Percentiles rank a stretch among this genome's conserved stretches.
Evolutionary conservation across 2,888 invertebrate species (phyloP).

Genomic region (Antheraea assamensis): DNA sequence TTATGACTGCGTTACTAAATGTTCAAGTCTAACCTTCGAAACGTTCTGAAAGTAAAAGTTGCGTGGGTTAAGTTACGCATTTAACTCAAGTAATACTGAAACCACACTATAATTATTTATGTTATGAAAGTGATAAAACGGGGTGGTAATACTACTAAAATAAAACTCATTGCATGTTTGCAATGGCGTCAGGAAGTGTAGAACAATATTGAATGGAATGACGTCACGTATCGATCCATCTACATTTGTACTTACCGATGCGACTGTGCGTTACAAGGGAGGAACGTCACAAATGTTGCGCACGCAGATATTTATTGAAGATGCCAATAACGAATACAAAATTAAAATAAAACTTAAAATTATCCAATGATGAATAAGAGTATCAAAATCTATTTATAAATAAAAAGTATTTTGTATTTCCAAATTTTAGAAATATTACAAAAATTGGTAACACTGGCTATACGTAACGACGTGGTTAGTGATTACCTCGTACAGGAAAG

Average conservation of each 20-base stretch:
- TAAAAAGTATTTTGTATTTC: background rate
- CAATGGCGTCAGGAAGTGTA: constrained; percentile 26
- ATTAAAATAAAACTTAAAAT: background rate
- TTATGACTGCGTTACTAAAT: background rate
- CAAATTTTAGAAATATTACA: constrained; percentile 17
- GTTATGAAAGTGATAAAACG: background rate
- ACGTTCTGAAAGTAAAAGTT: constrained; percentile 4
- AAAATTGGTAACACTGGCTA: constrained; percentile 45
- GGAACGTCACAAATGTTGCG: constrained; percentile 48
- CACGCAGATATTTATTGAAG: constrained; percentile 40
- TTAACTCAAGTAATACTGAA: background rate
- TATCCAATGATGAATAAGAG: background rate
- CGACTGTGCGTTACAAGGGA: constrained; percentile 50
- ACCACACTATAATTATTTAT: background rate
- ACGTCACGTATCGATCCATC: constrained; percentile 74
- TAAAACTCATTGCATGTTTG: background rate
- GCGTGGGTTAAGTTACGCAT: background rate
- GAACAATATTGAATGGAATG: constrained; percentile 63
- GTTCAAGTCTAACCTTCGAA: background rate
- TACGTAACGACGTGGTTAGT: constrained; percentile 59
- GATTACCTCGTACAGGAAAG: constrained; percentile 62
- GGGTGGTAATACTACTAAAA: background rate
- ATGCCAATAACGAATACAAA: background rate
- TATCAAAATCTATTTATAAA: background rate
- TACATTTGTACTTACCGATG: constrained; percentile 29